Evolutionary conservation across 2,888 invertebrate species (phyloP).

Genomic region (Ophraella communa): DNA sequence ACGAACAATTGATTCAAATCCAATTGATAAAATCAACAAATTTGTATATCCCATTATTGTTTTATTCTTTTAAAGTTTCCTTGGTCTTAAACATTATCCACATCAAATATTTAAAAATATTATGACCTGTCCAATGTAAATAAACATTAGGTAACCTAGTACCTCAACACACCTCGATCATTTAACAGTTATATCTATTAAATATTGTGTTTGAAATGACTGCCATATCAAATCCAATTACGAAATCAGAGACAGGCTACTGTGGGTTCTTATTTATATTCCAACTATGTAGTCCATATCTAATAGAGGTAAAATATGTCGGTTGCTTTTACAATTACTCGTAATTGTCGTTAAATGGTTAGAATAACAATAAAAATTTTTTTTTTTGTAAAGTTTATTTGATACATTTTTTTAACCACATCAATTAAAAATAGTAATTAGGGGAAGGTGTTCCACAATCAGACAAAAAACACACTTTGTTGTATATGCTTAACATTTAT

Average conservation of each 20-base stretch:
- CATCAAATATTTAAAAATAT: slow-evolving; percentile 6
- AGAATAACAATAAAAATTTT: no score
- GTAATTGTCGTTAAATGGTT: slow-evolving; percentile 10
- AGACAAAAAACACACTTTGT: no score
- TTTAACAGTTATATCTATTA: slow-evolving; percentile 24
- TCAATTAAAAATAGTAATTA: no score
- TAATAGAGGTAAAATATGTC: slow-evolving; percentile 23
- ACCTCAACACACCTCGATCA: slow-evolving; percentile 18
- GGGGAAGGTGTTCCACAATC: no score
- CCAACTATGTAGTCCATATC: slow-evolving; percentile 29
- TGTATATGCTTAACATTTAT: no score
- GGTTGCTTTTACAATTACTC: no score
- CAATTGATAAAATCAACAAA: no score
- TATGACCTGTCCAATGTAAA: slow-evolving; percentile 22
- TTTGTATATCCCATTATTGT: no score
- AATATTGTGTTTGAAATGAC: slow-evolving; percentile 23
- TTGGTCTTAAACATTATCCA: not conserved
- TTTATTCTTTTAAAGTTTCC: no score
- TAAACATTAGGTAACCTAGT: slow-evolving; percentile 24
- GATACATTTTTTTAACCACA: no score
- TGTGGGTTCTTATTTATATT: slow-evolving; percentile 32
- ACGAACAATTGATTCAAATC: no score
- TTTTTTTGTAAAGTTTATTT: no score
- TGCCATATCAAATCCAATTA: slow-evolving; percentile 29
- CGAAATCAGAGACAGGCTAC: slow-evolving; percentile 27